Percentiles rank a stretch among this genome's conserved stretches.
phyloP scores from a whole-genome alignment of 1,140 invertebrate genomes.

The Diuraphis noxia region DNA sequence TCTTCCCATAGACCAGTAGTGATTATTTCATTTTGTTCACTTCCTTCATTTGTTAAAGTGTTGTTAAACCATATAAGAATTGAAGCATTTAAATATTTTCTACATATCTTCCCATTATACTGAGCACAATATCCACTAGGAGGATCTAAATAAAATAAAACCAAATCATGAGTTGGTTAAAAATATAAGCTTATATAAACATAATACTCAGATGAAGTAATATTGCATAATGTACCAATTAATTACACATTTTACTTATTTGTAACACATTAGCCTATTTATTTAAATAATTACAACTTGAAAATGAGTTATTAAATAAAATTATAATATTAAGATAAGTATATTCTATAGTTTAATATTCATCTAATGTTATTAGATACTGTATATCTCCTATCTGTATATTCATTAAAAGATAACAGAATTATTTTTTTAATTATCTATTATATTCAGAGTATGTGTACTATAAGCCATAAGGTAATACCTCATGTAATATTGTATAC shows the following conservation, averaged over 20 bases:
- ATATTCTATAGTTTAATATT: neutral
- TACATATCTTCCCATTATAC: constrained; percentile 88
- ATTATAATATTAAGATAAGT: neutral
- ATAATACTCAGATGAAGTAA: neutral
- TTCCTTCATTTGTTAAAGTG: constrained; percentile 68
- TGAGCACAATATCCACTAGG: constrained; percentile 75
- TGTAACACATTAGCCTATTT: neutral
- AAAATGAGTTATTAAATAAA: neutral
- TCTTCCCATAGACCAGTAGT: constrained; percentile 81
- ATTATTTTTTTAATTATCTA: too few relatives aligned
- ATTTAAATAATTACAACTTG: neutral
- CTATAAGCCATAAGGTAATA: too few relatives aligned
- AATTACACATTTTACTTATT: neutral
- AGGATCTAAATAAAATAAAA: constrained; percentile 36
- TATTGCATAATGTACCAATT: neutral
- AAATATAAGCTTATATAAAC: neutral
- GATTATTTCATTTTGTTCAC: constrained; percentile 83
- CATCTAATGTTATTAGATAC: neutral
- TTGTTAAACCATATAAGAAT: constrained; percentile 83
- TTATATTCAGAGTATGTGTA: too few relatives aligned
- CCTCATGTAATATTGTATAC: too few relatives aligned
- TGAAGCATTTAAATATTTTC: constrained; percentile 72
- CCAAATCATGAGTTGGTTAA: neutral
- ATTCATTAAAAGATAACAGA: too few relatives aligned
- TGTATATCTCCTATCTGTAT: too few relatives aligned